A percentile compares a stretch with the other conserved stretches of the same genome.
Evolutionary conservation across 2,113 vertebrate genomes (phyloP).

Genomic region (Tretioscincus oriximinensis): DNA sequence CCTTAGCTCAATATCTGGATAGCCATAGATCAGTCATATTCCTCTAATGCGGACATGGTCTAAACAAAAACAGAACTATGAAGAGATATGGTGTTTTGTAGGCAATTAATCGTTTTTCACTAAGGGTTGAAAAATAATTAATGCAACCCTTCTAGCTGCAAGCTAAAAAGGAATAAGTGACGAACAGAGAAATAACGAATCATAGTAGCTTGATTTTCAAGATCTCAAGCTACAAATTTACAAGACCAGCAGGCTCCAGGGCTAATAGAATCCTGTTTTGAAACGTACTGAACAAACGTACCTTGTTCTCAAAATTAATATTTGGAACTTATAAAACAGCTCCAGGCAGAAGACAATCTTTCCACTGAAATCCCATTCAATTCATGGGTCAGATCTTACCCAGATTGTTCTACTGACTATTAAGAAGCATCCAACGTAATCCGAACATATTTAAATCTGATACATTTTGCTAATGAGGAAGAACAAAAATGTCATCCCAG

Average conservation of each 20-base stretch:
- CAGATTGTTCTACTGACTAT: background rate
- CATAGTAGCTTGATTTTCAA: background rate
- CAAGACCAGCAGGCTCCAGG: background rate
- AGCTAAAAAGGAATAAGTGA: background rate
- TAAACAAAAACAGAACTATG: background rate
- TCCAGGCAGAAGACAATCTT: background rate
- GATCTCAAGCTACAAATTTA: background rate
- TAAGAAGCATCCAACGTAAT: background rate
- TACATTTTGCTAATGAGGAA: background rate
- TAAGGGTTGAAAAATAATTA: background rate
- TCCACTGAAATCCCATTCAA: background rate
- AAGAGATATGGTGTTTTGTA: too few species aligned
- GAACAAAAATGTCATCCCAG: background rate
- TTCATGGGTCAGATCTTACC: background rate
- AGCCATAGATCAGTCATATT: background rate
- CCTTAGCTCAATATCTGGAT: background rate
- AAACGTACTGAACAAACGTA: background rate
- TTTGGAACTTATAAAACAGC: background rate
- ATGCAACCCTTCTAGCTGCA: background rate
- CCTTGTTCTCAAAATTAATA: background rate
- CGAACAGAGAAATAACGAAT: background rate
- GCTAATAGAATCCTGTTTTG: background rate
- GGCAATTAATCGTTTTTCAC: background rate
- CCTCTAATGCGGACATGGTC: background rate
- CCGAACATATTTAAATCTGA: background rate